A percentile compares a stretch with the other conserved stretches of the same genome.
Evolutionary conservation across 1,140 invertebrate genomes (phyloP).

Genomic region (Euschistus heros): DNA sequence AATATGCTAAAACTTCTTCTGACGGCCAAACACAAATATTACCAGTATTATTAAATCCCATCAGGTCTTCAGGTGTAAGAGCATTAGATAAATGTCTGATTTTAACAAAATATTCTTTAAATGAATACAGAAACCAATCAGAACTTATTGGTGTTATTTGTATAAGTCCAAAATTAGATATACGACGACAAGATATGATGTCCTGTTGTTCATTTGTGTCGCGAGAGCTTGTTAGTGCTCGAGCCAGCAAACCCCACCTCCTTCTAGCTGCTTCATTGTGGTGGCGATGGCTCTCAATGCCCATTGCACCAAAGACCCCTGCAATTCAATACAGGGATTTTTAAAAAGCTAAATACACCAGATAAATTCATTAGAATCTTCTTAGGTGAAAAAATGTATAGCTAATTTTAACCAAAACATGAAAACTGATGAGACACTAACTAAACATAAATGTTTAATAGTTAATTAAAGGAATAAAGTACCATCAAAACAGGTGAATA

Average conservation of each 20-base stretch:
- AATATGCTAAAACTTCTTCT: conserved; percentile 70
- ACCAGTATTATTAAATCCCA: conserved; percentile 84
- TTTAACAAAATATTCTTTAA: conserved; percentile 39
- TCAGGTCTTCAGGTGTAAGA: conserved; percentile 57
- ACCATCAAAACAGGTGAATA: no score
- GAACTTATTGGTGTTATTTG: conserved; percentile 27
- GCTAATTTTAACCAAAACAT: no score
- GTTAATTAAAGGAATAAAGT: no score
- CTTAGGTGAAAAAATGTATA: no score
- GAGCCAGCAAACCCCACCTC: conserved; percentile 57
- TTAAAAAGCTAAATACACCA: background rate
- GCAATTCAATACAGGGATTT: conserved; percentile 1
- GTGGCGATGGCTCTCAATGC: conserved; percentile 19
- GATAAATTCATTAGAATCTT: no score
- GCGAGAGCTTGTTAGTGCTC: conserved; percentile 40
- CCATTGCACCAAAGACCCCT: conserved; percentile 18
- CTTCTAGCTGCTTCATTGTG: conserved; percentile 41
- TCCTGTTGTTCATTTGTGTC: conserved; percentile 8
- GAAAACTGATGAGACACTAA: no score
- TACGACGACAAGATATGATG: conserved; percentile 15
- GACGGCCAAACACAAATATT: conserved; percentile 85
- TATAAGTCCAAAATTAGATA: conserved; percentile 18
- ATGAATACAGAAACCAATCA: conserved; percentile 40
- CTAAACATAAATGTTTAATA: no score
- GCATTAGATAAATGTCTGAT: conserved; percentile 47